Percentiles rank a stretch among this genome's conserved stretches.
phyloP scores from a whole-genome alignment of 2,797 vertebrate species.

The Enteromius argenteus region DNA sequence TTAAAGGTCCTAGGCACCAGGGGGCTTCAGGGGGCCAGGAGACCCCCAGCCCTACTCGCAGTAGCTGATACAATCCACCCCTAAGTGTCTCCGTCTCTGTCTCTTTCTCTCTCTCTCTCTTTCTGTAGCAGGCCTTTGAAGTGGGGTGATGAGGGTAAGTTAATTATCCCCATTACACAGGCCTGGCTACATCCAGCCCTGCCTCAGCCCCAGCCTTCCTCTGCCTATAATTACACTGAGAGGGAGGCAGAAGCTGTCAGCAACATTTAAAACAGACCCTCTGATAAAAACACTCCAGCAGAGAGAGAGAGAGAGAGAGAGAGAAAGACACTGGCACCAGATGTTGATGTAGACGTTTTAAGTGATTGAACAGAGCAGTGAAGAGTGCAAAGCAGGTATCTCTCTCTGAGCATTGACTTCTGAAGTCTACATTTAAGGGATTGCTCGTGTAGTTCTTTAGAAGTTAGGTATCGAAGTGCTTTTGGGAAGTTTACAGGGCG shows the following conservation, averaged over 20 bases:
- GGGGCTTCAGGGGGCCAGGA: conserved; percentile 23
- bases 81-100: conserved; percentile 19
- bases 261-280: conserved; percentile 83
- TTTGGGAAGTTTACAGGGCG: background rate
- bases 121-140: conserved; percentile 83
- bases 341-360: conserved; percentile 78
- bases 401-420: background rate
- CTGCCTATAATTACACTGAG: conserved; percentile 98
- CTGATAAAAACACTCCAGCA: conserved; percentile 62
- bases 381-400: conserved; percentile 53
- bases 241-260: conserved; percentile 89
- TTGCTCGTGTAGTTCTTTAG: background rate
- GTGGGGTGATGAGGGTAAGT: conserved; percentile 96
- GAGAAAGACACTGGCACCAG: conserved; percentile 67
- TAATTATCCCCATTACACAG: conserved; percentile 94
- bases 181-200: conserved; percentile 88
- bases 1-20: conserved; percentile 34
- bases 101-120: conserved; percentile 63
- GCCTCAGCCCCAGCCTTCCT: conserved; percentile 90
- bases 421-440: background rate
- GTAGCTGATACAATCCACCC: conserved; percentile 34
- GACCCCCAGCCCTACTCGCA: conserved; percentile 18
- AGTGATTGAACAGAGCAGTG: conserved; percentile 1
- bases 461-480: background rate
- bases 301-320: conserved; percentile 65